Evolutionary conservation across 92 coral and sea anemone species (phyloP), one percentile per base, ranked within the genome.

Genomic region (Parazoanthus atlanticus): DNA sequence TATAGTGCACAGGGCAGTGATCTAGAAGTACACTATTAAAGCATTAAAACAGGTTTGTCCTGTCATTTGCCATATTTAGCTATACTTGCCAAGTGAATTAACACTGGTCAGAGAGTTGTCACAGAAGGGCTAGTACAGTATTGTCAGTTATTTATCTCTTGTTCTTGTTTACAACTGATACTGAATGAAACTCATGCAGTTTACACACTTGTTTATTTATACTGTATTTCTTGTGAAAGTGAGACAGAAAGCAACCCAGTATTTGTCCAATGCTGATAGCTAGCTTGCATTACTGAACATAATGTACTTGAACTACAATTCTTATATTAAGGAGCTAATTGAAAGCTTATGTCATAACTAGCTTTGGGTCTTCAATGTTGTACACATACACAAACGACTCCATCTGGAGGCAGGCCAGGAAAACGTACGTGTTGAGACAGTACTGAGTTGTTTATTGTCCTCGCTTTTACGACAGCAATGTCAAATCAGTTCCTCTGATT

Each of bases 391-490:
- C 83, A 78, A 75, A 75, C 79, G 86, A 89, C 78, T 75, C 76
- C 83, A 25, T 74, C 91, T 91, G 91, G 90, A 80, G 49, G 90
- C 93, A 91, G 93, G 93, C 91, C 93, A 91, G 93, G 91, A 88
- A 82, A 36, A 85, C 52, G 93, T 90, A 88, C 82, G 71, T 79
- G 64, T 61, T 58, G 77, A 90, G 70, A 64, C 88, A 69, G 86
- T 80, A 43, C 79, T 77, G 90, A 49, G 79, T 40, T 72, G 88
- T 79, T 90, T 91, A 84, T 81, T 89, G 93, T 80, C 88, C 96
- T 93, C 94, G 96, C 96, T 95, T 95, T 92, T 95, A 90, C 93
- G 93, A 90, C 83, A 85, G 91, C 86, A 89, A n/a, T 85, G 79
- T 89, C 88, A 89, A 92, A 61, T 82, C 77, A 66, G 79, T 26